Evolutionary conservation across 2,888 invertebrate genomes (phyloP).

Genomic region (Agelastica alni): DNA sequence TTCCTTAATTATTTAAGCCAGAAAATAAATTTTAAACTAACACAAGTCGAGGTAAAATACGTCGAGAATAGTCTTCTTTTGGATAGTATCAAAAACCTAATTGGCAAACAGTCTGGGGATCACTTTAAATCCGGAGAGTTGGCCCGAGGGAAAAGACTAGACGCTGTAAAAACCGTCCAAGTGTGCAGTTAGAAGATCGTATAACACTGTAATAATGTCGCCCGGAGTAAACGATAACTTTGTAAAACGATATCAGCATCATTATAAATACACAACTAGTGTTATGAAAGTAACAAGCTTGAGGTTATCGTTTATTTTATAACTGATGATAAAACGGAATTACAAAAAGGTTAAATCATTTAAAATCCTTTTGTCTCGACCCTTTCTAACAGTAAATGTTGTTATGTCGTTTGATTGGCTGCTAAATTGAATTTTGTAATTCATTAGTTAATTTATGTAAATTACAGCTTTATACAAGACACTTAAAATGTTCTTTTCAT

Average conservation of each 20-base stretch:
- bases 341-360: background rate
- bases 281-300: conserved; percentile 26
- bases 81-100: conserved; percentile 36
- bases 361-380: too few species aligned
- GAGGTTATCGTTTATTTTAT: conserved; percentile 4
- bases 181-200: conserved; percentile 44
- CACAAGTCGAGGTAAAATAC: conserved; percentile 6
- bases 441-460: too few species aligned
- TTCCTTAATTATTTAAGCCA: too few species aligned
- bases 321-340: background rate
- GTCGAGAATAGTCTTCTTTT: conserved; percentile 1
- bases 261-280: conserved; percentile 34
- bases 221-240: conserved; percentile 40
- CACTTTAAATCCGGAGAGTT: conserved; percentile 44
- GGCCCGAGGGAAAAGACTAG: conserved; percentile 38
- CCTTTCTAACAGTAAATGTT: too few species aligned
- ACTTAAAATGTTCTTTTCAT: too few species aligned
- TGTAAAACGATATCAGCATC: conserved; percentile 43
- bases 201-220: conserved; percentile 45
- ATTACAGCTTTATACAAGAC: too few species aligned
- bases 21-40: background rate
- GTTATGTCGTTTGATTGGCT: too few species aligned
- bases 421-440: too few species aligned
- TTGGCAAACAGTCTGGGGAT: conserved; percentile 45
- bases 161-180: conserved; percentile 45